Evolutionary conservation across 92 coral and sea anemone genomes (phyloP), one percentile per base, ranked within the genome.

Genomic region (Desmophyllum pertusum): DNA sequence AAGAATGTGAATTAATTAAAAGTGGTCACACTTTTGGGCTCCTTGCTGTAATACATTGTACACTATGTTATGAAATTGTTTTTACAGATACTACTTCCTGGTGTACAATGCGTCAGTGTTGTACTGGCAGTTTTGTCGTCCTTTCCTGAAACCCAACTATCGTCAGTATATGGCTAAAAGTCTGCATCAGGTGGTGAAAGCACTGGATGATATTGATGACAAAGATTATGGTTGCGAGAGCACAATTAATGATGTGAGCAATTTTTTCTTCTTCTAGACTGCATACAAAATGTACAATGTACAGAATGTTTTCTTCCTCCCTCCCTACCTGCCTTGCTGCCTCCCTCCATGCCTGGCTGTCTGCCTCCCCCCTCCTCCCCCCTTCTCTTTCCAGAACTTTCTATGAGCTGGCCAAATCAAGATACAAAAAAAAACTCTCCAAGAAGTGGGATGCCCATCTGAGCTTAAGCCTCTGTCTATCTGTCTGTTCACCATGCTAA

Each of bases 111-210:
- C 99, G 71, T 97, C 99, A 63, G 99, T 97, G 23, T 43, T 97
- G 76, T 97, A 97, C 85, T 97, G 99, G 99, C 98, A 94, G 89
- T 97, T 97, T 52, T 97, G 98, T 73, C 98, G 99, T 40, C 96
- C 98, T 13, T 97, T 94, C 76, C 91, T 97, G 30, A 97, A 94
- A 80, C 97, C 97, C 69, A 92, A 89, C 61, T 97, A 92, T 80
- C 94, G 98, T 2, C 98, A 92, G 84, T 94, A 85, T 76, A 83
- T 97, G 48, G 98, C 98, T 21, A 97, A 95, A 84, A 94, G 98
- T 37, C 88, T 97, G 29, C 98, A 97, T 63, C 99, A 96, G 87
- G 99, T 96, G 65, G 99, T 96, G 57, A 96, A 94, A 81, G 99
- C 98, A 2, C 87, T 96, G 79, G 99, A 96, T 87, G 99, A 96